A percentile compares a stretch with the other conserved stretches of the same genome.
These are phyloP conservation scores for Nemotelus nigrinus DNA, from an alignment of 2,888 invertebrate species.

Conservation along the genomic window DNA sequence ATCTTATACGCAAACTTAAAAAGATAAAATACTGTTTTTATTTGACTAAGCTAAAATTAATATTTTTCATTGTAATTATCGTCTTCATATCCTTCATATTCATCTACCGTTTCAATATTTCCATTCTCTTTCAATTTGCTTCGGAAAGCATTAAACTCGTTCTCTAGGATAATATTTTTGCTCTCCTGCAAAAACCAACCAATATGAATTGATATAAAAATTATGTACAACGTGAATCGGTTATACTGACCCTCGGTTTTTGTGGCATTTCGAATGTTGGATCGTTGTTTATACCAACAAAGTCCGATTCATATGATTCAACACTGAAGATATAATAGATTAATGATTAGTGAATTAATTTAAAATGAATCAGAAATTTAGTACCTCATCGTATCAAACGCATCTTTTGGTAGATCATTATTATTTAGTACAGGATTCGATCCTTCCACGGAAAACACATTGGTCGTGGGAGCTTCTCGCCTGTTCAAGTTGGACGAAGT, in stretches of 20 bases:
- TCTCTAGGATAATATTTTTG: slow-evolving; percentile 38
- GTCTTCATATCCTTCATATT: slow-evolving; percentile 26
- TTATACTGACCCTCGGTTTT: slow-evolving; percentile 9
- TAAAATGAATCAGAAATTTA: not conserved
- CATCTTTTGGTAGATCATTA: slow-evolving; percentile 44
- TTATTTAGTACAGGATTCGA: slow-evolving; percentile 77
- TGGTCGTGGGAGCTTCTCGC: slow-evolving; percentile 72
- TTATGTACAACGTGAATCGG: not conserved
- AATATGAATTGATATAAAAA: not conserved
- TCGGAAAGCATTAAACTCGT: slow-evolving; percentile 12
- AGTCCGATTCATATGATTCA: slow-evolving; percentile 67
- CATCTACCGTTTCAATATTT: slow-evolving; percentile 8
- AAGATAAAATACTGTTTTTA: no score
- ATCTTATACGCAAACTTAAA: no score
- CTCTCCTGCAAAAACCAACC: slow-evolving; percentile 40
- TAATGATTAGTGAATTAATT: slow-evolving; percentile 23
- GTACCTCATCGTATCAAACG: slow-evolving; percentile 47
- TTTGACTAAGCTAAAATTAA: no score
- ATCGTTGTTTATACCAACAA: slow-evolving; percentile 74
- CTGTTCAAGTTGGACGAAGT: slow-evolving; percentile 68
- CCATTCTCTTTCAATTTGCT: slow-evolving; percentile 18
- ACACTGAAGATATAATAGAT: slow-evolving; percentile 64
- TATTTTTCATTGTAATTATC: not conserved
- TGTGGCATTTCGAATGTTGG: slow-evolving; percentile 59
- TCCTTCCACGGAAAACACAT: slow-evolving; percentile 75